A percentile compares a stretch with the other conserved stretches of the same genome.
phyloP scores from a whole-genome alignment of 2,888 invertebrate species.

The Machimus rusticus region DNA sequence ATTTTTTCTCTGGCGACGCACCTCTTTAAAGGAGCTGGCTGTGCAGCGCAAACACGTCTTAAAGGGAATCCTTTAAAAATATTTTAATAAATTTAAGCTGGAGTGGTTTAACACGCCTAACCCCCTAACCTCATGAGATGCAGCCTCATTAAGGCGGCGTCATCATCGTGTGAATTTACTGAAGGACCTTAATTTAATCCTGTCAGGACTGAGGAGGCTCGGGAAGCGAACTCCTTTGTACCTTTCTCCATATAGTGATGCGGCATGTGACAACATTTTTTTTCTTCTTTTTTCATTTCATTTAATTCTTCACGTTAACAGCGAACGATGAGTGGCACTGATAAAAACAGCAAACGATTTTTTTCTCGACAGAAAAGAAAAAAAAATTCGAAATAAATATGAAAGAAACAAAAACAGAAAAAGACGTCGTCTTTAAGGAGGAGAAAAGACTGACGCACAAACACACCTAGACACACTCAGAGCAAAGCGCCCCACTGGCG shows the following conservation, averaged over 20 bases:
- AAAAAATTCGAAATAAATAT: neutral
- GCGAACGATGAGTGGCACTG: neutral
- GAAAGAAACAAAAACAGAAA: neutral
- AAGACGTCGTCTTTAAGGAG: conserved; percentile 11
- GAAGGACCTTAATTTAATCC: neutral
- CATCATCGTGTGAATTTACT: neutral
- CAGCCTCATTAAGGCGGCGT: neutral
- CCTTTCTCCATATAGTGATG: neutral
- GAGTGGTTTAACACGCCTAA: neutral
- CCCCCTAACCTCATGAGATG: neutral
- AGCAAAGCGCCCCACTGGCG: neutral
- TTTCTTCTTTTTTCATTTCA: neutral
- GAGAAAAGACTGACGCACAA: conserved; percentile 2
- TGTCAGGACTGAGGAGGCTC: neutral
- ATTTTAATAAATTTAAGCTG: neutral
- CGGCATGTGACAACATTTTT: neutral
- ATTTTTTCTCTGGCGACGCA: neutral
- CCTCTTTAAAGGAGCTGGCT: neutral
- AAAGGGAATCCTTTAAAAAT: neutral
- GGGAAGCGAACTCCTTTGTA: neutral
- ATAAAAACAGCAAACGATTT: neutral
- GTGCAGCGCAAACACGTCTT: neutral
- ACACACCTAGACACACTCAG: neutral
- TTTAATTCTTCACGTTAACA: conserved; percentile 10
- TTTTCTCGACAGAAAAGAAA: neutral